Percentiles rank a stretch among this genome's conserved stretches.
Conservation (phyloP, 2,888 invertebrate genomes). For the Portevinia maculata region DNA sequence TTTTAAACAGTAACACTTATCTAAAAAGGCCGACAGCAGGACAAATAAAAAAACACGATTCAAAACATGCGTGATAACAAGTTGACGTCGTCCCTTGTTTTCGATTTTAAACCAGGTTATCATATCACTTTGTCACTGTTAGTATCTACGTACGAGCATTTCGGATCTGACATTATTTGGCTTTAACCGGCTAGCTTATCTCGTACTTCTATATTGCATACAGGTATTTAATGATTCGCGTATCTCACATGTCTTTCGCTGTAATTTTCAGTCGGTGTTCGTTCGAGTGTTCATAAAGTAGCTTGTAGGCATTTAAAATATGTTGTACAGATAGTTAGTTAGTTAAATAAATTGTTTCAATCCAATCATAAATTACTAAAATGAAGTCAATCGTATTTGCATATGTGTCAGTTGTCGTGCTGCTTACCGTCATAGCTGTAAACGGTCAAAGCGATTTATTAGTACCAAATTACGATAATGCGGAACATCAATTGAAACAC, state of each 20-base stretch:
- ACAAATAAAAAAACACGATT: too few relatives aligned
- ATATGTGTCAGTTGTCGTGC: conserved; percentile 10
- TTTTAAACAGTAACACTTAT: too few relatives aligned
- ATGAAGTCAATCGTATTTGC: conserved; percentile 23
- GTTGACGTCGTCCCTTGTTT: too few relatives aligned
- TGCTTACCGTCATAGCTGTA: background rate
- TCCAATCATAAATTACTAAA: background rate
- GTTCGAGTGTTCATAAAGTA: conserved; percentile 1
- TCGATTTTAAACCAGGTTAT: too few relatives aligned
- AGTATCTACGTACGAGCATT: too few relatives aligned
- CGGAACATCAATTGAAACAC: conserved; percentile 79
- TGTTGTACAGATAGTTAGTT: conserved; percentile 3
- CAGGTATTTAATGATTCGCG: conserved; percentile 1
- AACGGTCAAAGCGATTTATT: conserved; percentile 77
- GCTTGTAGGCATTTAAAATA: conserved; percentile 6
- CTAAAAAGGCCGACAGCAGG: too few relatives aligned
- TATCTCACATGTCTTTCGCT: conserved; percentile 27
- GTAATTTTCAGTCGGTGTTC: conserved; percentile 25
- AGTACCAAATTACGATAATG: conserved; percentile 81
- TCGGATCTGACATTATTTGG: background rate
- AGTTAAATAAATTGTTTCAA: conserved; percentile 1
- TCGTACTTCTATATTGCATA: background rate
- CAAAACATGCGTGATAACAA: too few relatives aligned
- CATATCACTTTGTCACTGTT: too few relatives aligned
- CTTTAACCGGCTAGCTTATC: conserved; percentile 42